A percentile compares a stretch with the other conserved stretches of the same genome.
These are phyloP conservation scores for Ptilorrhoa leucosticta DNA, from an alignment of 2,113 vertebrate genomes.

Conservation along the genomic window DNA sequence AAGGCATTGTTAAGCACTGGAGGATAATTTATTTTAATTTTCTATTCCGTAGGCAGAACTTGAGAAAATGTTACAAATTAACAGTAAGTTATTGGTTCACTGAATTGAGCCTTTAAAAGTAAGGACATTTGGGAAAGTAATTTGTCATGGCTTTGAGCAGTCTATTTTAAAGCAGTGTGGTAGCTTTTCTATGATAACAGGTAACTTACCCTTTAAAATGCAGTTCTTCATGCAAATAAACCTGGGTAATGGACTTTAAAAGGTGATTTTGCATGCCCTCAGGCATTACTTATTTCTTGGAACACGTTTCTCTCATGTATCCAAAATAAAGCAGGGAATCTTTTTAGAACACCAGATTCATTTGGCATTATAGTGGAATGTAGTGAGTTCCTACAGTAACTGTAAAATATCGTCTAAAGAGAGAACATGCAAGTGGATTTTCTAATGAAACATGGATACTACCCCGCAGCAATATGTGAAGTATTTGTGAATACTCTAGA, in stretches of 20 bases:
- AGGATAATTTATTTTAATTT: constrained; percentile 52
- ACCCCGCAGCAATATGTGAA: background rate
- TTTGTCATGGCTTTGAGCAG: constrained; percentile 1
- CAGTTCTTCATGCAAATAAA: constrained; percentile 19
- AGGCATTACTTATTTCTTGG: background rate
- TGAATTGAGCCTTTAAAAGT: constrained; percentile 24
- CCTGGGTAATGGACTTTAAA: background rate
- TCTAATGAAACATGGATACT: background rate
- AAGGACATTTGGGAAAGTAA: constrained; percentile 6
- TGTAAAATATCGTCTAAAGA: background rate
- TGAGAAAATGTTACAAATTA: constrained; percentile 54
- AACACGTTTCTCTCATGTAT: background rate
- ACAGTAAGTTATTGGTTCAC: constrained; percentile 19
- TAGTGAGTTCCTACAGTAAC: background rate
- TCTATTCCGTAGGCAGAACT: background rate
- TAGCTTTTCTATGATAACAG: background rate
- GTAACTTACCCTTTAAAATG: constrained; percentile 38
- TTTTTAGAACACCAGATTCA: background rate
- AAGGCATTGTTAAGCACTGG: background rate
- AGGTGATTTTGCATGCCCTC: background rate
- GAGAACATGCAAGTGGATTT: background rate
- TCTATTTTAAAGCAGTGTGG: background rate
- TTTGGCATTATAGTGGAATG: background rate
- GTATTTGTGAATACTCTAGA: background rate
- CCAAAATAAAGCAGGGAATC: background rate